Percentiles rank a stretch among this genome's conserved stretches.
Conservation (phyloP, 2,113 vertebrate species). For the Protobothrops flavoviridis region DNA sequence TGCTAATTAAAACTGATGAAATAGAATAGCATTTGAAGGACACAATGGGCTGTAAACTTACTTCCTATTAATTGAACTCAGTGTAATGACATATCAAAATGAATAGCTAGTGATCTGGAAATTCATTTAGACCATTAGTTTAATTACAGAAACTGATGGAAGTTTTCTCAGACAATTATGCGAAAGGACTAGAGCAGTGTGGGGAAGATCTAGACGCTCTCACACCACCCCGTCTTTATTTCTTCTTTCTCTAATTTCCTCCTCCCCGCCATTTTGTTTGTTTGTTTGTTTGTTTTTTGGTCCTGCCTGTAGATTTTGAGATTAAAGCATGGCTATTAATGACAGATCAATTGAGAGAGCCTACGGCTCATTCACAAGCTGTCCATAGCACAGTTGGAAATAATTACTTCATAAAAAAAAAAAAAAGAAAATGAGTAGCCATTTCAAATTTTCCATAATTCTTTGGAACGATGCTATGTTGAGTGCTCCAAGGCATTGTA, state of each 20-base stretch:
- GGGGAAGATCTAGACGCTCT: slow-evolving; percentile 68
- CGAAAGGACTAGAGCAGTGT: slow-evolving; percentile 56
- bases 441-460: not conserved
- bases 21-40: slow-evolving; percentile 33
- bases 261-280: slow-evolving; percentile 30
- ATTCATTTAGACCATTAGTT: slow-evolving; percentile 75
- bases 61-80: slow-evolving; percentile 65
- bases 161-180: slow-evolving; percentile 73
- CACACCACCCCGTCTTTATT: slow-evolving; percentile 63
- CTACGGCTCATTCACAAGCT: not conserved
- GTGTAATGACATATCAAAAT: slow-evolving; percentile 57
- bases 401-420: not conserved
- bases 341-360: not conserved
- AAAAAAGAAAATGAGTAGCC: not conserved
- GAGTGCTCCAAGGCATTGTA: not conserved
- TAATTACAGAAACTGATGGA: slow-evolving; percentile 76
- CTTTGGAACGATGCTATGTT: not conserved
- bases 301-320: slow-evolving; percentile 52
- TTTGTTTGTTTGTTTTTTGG: not conserved
- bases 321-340: slow-evolving; percentile 41
- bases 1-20: slow-evolving; percentile 54
- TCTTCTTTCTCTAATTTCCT: not conserved
- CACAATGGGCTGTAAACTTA: slow-evolving; percentile 42
- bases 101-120: slow-evolving; percentile 72
- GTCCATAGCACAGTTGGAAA: not conserved